phyloP scores from a whole-genome alignment of 2,797 vertebrate species.

The Rhabdophis nuchalis region DNA sequence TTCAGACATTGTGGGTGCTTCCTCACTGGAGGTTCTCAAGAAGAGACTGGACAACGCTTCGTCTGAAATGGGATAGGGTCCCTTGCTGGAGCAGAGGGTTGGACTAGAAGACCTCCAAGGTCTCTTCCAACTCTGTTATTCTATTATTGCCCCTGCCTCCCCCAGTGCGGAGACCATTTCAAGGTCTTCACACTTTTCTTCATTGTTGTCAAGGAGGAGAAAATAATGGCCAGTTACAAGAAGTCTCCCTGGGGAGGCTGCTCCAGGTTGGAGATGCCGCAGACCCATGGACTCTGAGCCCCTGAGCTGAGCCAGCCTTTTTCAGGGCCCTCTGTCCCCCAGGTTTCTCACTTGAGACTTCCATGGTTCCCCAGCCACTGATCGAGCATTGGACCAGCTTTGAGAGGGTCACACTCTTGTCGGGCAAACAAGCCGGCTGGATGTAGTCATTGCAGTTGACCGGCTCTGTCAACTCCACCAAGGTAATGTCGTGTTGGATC shows the following conservation, averaged over 20 bases:
- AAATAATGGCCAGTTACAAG: neutral
- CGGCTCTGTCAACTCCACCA: slow-evolving; percentile 40
- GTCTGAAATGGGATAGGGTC: too few relatives aligned
- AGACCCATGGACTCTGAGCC: too few relatives aligned
- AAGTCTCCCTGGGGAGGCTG: too few relatives aligned
- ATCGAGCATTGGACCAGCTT: neutral
- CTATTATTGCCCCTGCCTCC: neutral
- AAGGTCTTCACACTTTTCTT: neutral
- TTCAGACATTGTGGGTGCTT: too few relatives aligned
- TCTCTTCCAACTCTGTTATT: neutral
- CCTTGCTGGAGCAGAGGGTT: too few relatives aligned
- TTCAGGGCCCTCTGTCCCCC: neutral
- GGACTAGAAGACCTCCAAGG: too few relatives aligned
- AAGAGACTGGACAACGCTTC: too few relatives aligned
- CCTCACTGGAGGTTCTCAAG: too few relatives aligned
- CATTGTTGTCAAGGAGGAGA: neutral
- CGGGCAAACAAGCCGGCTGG: slow-evolving; percentile 42
- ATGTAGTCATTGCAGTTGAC: slow-evolving; percentile 31
- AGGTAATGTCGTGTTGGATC: slow-evolving; percentile 31
- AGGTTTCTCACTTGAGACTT: slow-evolving; percentile 17
- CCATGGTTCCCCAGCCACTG: neutral
- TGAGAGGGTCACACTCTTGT: rapidly evolving
- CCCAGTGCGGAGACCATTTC: neutral
- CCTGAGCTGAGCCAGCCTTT: neutral
- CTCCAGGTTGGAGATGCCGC: neutral